Percentiles rank a stretch among this genome's conserved stretches.
Conservation (phyloP, 2,797 vertebrate genomes). For the Mergus octosetaceus region DNA sequence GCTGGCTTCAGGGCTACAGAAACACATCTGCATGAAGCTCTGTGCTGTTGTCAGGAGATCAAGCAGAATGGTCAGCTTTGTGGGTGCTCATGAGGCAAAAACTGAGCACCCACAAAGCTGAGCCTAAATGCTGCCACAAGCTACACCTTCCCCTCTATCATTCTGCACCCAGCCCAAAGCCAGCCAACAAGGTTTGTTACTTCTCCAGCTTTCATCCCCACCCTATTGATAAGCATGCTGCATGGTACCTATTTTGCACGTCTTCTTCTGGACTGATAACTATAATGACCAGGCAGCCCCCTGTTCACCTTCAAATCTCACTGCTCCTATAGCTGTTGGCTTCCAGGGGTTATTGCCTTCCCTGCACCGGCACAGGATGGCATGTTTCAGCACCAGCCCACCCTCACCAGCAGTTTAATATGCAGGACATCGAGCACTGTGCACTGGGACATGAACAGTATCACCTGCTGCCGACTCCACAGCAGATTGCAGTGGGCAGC, state of each 20-base stretch:
- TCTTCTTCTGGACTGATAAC: fast-evolving
- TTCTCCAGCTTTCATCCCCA: background rate
- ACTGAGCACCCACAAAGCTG: background rate
- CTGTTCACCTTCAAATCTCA: background rate
- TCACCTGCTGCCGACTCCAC: background rate
- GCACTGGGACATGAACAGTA: fast-evolving
- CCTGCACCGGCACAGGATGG: fast-evolving
- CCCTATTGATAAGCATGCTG: background rate
- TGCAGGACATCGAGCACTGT: background rate
- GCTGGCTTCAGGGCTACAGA: background rate
- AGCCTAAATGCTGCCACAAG: background rate
- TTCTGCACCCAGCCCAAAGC: background rate
- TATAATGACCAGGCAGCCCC: background rate
- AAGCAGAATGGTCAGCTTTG: background rate
- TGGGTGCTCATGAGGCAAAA: background rate
- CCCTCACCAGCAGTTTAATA: background rate
- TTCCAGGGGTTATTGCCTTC: background rate
- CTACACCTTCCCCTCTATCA: background rate
- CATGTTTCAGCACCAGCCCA: background rate
- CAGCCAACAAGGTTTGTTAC: background rate
- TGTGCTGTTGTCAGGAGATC: background rate
- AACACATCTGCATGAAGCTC: background rate
- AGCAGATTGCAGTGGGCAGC: background rate
- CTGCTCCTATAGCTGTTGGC: background rate
- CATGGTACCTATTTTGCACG: fast-evolving